Evolutionary conservation across 2,113 vertebrate genomes (phyloP).

Genomic region (Eolophus roseicapilla): DNA sequence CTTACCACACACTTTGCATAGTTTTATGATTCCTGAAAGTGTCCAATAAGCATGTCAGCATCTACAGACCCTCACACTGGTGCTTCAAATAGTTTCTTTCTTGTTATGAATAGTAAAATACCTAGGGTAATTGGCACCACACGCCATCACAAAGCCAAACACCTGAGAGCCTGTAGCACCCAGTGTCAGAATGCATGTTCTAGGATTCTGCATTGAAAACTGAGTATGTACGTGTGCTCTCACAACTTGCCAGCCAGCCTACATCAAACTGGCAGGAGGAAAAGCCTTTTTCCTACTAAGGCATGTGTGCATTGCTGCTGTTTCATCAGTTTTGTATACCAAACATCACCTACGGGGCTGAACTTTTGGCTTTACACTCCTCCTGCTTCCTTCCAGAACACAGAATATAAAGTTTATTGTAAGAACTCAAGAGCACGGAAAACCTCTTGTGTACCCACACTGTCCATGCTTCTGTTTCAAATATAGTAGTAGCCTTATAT

Average conservation of each 20-base stretch:
- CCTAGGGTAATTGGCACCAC: background rate
- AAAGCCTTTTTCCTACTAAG: background rate
- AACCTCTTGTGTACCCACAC: fast-evolving
- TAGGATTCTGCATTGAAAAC: background rate
- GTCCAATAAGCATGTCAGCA: background rate
- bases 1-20: background rate
- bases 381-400: background rate
- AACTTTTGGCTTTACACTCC: too few relatives aligned
- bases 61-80: background rate
- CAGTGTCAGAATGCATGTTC: fast-evolving
- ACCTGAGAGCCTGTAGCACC: fast-evolving
- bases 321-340: background rate
- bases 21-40: background rate
- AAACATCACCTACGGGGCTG: background rate
- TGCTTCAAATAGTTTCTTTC: background rate
- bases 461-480: fast-evolving
- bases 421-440: background rate
- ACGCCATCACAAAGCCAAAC: background rate
- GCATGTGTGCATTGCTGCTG: fast-evolving
- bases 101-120: background rate
- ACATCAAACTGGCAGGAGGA: background rate
- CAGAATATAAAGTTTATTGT: fast-evolving
- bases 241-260: fast-evolving
- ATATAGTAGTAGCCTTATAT: fast-evolving
- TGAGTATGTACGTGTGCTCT: fast-evolving